Base-by-base conservation (phyloP, 1,140 invertebrate species). In the Eurosta solidaginis region DNA sequence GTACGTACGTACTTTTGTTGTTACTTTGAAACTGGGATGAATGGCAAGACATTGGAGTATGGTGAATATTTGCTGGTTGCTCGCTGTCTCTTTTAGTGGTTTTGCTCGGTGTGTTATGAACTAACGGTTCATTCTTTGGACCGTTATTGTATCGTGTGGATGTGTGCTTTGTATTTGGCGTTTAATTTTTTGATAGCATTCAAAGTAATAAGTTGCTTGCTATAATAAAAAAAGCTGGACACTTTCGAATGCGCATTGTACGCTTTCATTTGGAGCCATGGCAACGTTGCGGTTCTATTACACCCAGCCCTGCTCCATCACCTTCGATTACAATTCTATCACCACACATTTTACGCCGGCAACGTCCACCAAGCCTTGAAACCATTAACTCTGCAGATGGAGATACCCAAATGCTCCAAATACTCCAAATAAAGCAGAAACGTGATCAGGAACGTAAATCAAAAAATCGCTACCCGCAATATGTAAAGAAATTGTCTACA, bases 231-330 rank as follows among this genome's bases (percentile, higher is more conserved):
- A n/a, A n/a, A 29, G 3, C 7, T 45, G 2, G 36, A 17, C 36
- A 59, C 20, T 25, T 78, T 7, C 33, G 78, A 78, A 88, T 88
- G 87, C 84, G 87, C 47, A 88, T 88, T 45, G 86, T 88, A 59
- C 86, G 86, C 63, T 88, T 88, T 81, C 84, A 88, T 42, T 45
- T 88, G 76, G 87, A 88, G 81, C 85, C 86, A 59, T 88, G 87
- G 87, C 87, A 87, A 47, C 84, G 85, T 20, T 80, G 82, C 20
- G 84, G 86, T 20, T 86, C 86, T 0, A 78, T 85, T 1, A 84
- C 82, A 6, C 83, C 86, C 36, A 87, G 86, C 77, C 86, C 86
- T 14, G 82, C 82, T 5, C 83, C 83, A 47, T 87, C 85, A 40
- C 85, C 86, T 0, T 87, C 87, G n/a, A 63, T 86, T 78, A 80